Conservation (phyloP, 2,888 invertebrate genomes). For the Lycaena phlaeas region DNA sequence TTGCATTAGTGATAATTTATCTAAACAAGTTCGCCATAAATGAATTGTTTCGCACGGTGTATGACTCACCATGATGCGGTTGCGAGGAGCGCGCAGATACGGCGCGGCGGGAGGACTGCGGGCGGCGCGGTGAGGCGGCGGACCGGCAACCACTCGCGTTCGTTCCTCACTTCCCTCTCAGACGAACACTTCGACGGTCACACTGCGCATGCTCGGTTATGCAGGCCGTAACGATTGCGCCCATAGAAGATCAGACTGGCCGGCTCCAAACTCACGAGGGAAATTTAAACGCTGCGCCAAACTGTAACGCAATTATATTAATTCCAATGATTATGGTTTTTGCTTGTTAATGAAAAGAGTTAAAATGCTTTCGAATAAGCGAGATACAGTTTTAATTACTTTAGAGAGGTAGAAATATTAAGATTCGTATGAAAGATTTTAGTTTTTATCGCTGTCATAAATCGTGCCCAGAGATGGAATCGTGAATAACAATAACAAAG, state of each 20-base stretch:
- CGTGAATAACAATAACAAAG: too few species aligned
- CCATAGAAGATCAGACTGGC: conserved; percentile 58
- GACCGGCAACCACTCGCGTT: conserved; percentile 39
- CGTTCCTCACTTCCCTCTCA: conserved; percentile 51
- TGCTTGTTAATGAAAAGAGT: too few species aligned
- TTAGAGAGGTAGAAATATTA: too few species aligned
- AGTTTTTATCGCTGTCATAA: too few species aligned
- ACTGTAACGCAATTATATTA: conserved; percentile 36
- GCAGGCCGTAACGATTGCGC: conserved; percentile 69
- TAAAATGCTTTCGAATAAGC: too few species aligned
- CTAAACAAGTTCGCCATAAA: conserved; percentile 40
- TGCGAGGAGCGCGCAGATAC: conserved; percentile 59
- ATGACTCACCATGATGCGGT: conserved; percentile 72
- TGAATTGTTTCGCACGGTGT: conserved; percentile 59
- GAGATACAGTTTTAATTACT: neutral
- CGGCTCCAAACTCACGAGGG: conserved; percentile 58
- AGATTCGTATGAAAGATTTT: too few species aligned
- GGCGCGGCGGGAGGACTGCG: conserved; percentile 65
- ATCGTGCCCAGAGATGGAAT: too few species aligned
- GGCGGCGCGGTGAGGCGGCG: conserved; percentile 45
- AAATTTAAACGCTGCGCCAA: conserved; percentile 52
- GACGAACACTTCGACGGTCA: conserved; percentile 35
- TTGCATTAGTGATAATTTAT: conserved; percentile 7
- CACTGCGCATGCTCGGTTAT: conserved; percentile 62
- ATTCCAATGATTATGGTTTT: too few species aligned